These are phyloP conservation scores for Notamacropus eugenii DNA, from an alignment of 2,797 vertebrate species.

Conservation along the genomic window DNA sequence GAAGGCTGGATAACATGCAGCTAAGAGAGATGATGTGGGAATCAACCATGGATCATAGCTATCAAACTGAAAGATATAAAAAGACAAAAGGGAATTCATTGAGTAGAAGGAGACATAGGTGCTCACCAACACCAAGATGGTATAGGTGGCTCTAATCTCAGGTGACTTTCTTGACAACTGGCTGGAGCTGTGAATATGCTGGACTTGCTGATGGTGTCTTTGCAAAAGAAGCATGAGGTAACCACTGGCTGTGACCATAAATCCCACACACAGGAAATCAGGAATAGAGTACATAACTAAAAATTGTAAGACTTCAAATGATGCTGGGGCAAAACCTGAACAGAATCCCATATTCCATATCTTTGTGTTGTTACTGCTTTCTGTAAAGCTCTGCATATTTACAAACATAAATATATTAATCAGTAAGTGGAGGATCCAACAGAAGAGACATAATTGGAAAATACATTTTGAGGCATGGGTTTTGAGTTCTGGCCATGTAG, in stretches of 20 bases:
- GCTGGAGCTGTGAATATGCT: not conserved
- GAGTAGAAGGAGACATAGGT: not conserved
- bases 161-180: not conserved
- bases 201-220: not conserved
- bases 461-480: not conserved
- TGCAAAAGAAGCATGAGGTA: not conserved
- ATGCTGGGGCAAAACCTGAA: not conserved
- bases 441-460: not conserved
- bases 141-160: not conserved
- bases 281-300: not conserved
- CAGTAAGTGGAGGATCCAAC: not conserved
- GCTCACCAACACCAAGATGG: not conserved
- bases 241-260: not conserved
- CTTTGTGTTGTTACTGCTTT: not conserved
- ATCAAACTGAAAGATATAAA: not conserved
- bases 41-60: not conserved
- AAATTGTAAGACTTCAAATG: not conserved
- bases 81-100: not conserved
- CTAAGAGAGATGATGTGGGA: not conserved
- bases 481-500: not conserved
- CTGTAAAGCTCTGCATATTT: not conserved
- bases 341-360: not conserved
- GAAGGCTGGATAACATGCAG: not conserved
- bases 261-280: constrained; percentile 3
- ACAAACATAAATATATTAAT: not conserved